Evolutionary conservation across 2,797 vertebrate species (phyloP).

Genomic region (Loriculus beryllinus): DNA sequence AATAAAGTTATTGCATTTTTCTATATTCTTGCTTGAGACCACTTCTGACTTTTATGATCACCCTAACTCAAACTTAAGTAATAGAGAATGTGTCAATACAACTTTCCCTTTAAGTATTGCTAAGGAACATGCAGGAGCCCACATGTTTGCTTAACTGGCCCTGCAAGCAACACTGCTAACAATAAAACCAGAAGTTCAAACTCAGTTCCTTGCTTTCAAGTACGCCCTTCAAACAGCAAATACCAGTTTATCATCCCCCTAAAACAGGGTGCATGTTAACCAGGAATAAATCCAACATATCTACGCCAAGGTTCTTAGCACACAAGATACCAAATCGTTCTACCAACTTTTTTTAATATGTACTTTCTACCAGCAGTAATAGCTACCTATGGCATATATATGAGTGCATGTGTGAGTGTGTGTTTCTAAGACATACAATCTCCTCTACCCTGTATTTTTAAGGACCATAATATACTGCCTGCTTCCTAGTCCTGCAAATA

Average conservation of each 20-base stretch:
- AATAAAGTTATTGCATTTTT: background rate
- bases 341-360: background rate
- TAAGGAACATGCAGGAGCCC: slow-evolving; percentile 55
- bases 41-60: slow-evolving; percentile 52
- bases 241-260: slow-evolving; percentile 42
- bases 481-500: slow-evolving; percentile 63
- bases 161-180: slow-evolving; percentile 52
- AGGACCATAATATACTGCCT: slow-evolving; percentile 37
- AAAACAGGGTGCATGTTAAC: slow-evolving; percentile 6
- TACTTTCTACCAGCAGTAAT: background rate
- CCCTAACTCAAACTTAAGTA: slow-evolving; percentile 28
- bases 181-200: slow-evolving; percentile 71
- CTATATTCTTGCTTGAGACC: slow-evolving; percentile 16
- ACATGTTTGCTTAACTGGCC: slow-evolving; percentile 63
- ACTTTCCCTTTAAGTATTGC: slow-evolving; percentile 55
- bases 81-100: slow-evolving; percentile 54
- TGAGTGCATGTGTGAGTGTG: background rate
- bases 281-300: slow-evolving; percentile 4
- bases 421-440: background rate
- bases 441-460: slow-evolving; percentile 13
- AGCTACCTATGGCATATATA: background rate
- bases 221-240: slow-evolving; percentile 64
- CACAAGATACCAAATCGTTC: background rate
- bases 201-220: slow-evolving; percentile 65
- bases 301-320: background rate